Percentiles rank a stretch among this genome's conserved stretches.
These are phyloP conservation scores for Platyrinchus mystaceus DNA, from an alignment of 2,797 vertebrate species.

Conservation along the genomic window DNA sequence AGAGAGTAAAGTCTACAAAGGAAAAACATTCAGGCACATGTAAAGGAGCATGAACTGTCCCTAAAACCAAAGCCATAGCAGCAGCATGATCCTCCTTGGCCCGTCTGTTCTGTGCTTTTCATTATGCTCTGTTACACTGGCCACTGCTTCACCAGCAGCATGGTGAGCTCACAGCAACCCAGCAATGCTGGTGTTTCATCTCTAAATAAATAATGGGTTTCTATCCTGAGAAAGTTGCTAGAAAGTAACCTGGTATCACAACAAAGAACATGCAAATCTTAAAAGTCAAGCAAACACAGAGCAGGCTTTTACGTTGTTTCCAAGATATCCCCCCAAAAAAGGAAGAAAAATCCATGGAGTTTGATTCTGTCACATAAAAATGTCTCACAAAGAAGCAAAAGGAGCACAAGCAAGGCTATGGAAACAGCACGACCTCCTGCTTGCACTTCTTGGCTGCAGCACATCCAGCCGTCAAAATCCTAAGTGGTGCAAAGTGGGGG, in stretches of 20 bases:
- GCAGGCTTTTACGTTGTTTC: neutral
- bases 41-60: neutral
- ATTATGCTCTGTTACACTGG: neutral
- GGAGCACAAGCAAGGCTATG: neutral
- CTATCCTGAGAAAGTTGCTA: neutral
- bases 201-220: slow-evolving; percentile 37
- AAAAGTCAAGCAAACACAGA: neutral
- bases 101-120: neutral
- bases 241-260: neutral
- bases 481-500: neutral
- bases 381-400: neutral
- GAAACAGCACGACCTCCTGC: neutral
- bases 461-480: neutral
- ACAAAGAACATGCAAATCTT: neutral
- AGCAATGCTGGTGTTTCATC: neutral
- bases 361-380: neutral
- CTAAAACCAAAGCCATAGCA: neutral
- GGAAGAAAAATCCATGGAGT: neutral
- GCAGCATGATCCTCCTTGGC: neutral
- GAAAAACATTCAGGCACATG: neutral
- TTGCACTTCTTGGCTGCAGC: neutral
- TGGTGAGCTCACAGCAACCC: neutral
- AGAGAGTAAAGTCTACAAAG: neutral
- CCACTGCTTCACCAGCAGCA: neutral
- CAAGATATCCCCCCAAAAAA: neutral